Base-by-base conservation (phyloP, 2,888 invertebrate species). In the Eupithecia inturbata region DNA sequence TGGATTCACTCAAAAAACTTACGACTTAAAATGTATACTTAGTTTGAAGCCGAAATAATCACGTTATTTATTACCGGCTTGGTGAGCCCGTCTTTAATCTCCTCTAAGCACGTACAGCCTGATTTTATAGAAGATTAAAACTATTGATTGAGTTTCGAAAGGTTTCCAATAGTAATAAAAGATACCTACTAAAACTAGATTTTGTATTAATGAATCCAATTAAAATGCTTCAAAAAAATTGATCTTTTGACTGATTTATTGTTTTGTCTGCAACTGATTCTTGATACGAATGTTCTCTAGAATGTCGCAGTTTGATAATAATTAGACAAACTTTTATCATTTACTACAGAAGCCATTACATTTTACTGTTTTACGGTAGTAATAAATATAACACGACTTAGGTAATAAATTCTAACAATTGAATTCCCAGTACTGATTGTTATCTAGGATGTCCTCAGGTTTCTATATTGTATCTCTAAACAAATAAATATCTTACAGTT, bases 51-150 rank as follows among this genome's bases (percentile, higher is more conserved):
- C 89, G 91, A 92, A 92, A 92, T 93, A 93, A 94, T 94, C 93
- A 86, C 84, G 90, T 93, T 94, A 94, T 94, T 94, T 94, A 94
- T 94, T 92, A 85, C 92, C 84, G 82, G 81, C 84, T 85, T 89
- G 85, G 87, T 86, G 88, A 89, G 84, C 85, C 87, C 89, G 89
- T 88, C 84, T 93, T 90, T 93, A 94, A 94, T 94, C 94, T 92
- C 82, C 82, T 87, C 85, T 88, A 89, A 89, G 91, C 89, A 90
- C 90, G 90, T 91, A 88, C 84, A 84, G 83, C 85, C 87, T 82
- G 88, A 92, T 92, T 92, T 92, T 92, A 92, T 92, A 86, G 87
- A 85, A 91, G 91, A 93, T 93, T 92, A 91, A 90, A 89, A 90
- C 83, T 83, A 85, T 84, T 86, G 91, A 91, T 92, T 90, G 90